Evolutionary conservation across 2,113 vertebrate genomes (phyloP).

Genomic region (Ailuropoda melanoleuca): DNA sequence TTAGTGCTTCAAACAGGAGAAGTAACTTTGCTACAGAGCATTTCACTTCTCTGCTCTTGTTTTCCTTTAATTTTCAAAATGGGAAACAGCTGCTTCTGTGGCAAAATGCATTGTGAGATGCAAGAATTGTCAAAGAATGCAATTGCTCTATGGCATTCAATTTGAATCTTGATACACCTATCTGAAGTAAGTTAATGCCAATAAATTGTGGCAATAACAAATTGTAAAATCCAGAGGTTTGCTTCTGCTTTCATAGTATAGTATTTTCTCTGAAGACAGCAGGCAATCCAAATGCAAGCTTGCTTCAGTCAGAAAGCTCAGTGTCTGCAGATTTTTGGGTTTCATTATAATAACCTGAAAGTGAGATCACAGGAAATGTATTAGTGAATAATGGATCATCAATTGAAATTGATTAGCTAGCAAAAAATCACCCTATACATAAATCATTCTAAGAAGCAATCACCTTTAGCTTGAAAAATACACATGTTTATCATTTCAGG

Average conservation of each 20-base stretch:
- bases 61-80: conserved; percentile 47
- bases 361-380: conserved; percentile 51
- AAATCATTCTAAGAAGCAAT: conserved; percentile 52
- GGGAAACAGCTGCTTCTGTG: background rate
- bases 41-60: background rate
- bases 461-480: conserved; percentile 51
- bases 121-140: background rate
- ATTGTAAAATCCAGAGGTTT: background rate
- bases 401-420: conserved; percentile 45
- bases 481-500: conserved; percentile 30
- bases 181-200: background rate
- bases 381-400: conserved; percentile 26
- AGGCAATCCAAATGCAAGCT: background rate
- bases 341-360: conserved; percentile 62
- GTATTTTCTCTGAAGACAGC: background rate
- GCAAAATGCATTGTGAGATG: background rate
- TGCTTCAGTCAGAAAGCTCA: background rate
- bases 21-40: background rate
- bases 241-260: background rate
- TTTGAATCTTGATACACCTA: background rate
- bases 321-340: background rate
- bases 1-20: background rate
- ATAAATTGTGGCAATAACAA: background rate
- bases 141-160: background rate
- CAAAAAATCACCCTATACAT: background rate